Evolutionary conservation across 2,888 invertebrate genomes (phyloP), one percentile per base, ranked within the genome.

Genomic region (Brachynemurus nebulosus): DNA sequence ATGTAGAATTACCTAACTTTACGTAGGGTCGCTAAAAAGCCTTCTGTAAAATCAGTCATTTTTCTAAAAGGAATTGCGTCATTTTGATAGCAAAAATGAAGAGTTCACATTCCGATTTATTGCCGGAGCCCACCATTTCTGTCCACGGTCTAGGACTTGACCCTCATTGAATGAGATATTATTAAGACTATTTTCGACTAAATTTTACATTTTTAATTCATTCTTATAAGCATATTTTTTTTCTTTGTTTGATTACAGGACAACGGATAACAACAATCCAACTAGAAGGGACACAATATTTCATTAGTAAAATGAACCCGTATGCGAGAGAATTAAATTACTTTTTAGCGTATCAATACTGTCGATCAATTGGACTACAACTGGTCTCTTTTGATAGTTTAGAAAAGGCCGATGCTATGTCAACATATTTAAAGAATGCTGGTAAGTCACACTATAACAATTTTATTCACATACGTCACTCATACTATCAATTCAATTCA

Each of bases 211-310:
- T n/a, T n/a, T n/a, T n/a, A n/a, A n/a, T n/a, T n/a, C n/a, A n/a
- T n/a, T n/a, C n/a, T n/a, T n/a, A n/a, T n/a, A n/a, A n/a, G n/a
- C n/a, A n/a, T n/a, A n/a, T n/a, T n/a, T n/a, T 5, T 30, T 4
- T 25, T 23, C 12, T 27, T 40, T 7, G 16, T 25, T 51, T 48
- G 64, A 62, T 73, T 70, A 33, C 72, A 86, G 86, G 79, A 55
- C 86, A 86, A 71, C 80, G 85, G 67, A 86, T 86, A 68, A 86
- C 85, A 49, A 86, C 86, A 53, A 86, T 86, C 55, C 86, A 86
- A 61, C 65, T 86, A 57, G 86, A 86, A 67, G 85, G 85, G 48
- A 82, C 84, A 46, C 86, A 86, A 60, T 86, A 86, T 62, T 86
- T 85, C 61, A 81, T 86, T 52, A 86, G 85, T 56, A 71, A 85